phyloP scores from a whole-genome alignment of 2,113 vertebrate genomes.

The Kryptolebias marmoratus region DNA sequence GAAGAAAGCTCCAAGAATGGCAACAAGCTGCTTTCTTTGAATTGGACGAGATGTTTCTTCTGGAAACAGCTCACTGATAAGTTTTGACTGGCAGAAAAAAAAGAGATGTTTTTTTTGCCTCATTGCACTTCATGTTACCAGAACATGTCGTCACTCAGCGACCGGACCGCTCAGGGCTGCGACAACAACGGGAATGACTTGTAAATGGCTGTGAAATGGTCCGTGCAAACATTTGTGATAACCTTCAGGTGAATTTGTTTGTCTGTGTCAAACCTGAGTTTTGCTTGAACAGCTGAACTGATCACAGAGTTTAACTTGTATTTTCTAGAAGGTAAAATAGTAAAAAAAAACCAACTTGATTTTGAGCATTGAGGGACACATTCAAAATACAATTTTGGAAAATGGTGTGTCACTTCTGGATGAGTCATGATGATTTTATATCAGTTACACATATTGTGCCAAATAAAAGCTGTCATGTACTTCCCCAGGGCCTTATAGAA shows the following conservation, averaged over 20 bases:
- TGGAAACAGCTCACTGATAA: constrained; percentile 33
- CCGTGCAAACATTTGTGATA: constrained; percentile 42
- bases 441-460: constrained; percentile 50
- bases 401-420: constrained; percentile 51
- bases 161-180: constrained; percentile 38
- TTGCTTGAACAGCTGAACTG: constrained; percentile 24
- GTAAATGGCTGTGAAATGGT: constrained; percentile 42
- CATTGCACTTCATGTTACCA: constrained; percentile 36
- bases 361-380: constrained; percentile 33
- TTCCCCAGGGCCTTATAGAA: constrained; percentile 52
- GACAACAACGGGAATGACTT: constrained; percentile 23
- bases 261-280: constrained; percentile 37
- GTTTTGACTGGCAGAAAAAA: constrained; percentile 42
- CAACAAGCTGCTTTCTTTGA: constrained; percentile 31
- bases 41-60: constrained; percentile 45
- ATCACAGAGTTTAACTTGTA: constrained; percentile 37
- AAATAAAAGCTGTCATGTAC: constrained; percentile 51
- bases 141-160: constrained; percentile 50
- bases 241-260: constrained; percentile 50
- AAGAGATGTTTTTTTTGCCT: constrained; percentile 20
- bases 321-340: constrained; percentile 27
- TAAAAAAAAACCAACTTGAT: constrained; percentile 49
- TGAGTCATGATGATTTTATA: constrained; percentile 57
- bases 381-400: constrained; percentile 33
- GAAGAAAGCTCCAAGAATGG: constrained; percentile 43